Evolutionary conservation across 1,140 invertebrate genomes (phyloP), one percentile per base, ranked within the genome.

Genomic region (Micrasema longulum): DNA sequence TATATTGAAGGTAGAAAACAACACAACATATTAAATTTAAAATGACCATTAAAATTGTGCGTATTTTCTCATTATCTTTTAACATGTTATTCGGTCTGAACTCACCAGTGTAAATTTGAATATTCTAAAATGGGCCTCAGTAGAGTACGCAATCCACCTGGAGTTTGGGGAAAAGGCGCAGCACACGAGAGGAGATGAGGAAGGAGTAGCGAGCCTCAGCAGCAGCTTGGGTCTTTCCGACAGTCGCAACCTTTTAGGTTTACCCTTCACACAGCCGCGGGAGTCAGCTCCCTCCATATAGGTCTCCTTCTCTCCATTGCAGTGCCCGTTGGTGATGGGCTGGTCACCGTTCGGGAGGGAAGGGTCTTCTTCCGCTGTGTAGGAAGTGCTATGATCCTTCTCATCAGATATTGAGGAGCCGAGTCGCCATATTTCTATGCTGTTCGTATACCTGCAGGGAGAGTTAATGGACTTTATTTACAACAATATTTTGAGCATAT

Each of bases 91-190:
- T n/a, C n/a, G n/a, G n/a, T n/a, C n/a, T n/a, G 18, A 41, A 81
- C 81, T 81, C 78, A 86, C 84, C 45, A 87, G 80, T 45, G 87
- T 85, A 72, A 93, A 88, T 74, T 88, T 87, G 77, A 91, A 92
- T 31, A 95, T 81, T 67, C 90, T 87, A 14, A 93, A 77, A 41
- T 88, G 82, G 45, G 79, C 84, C 23, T 88, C 82, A 0, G 93
- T 94, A 0, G 92, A 91, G 79, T 93, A 94, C 10, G 91, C 88
- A 22, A 96, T 87, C 78, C 88, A 89, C 62, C 88, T 86, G 1
- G 89, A 90, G 77, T 91, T 86, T 0, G 86, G 85, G 7, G 91
- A 93, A 4, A 95, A 83, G 6, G 89, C 88, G 77, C 87, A 87
- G 77, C 89, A 91, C 6, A 88, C 77, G 16, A 95, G 90, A 16